Evolutionary conservation across 2,888 invertebrate genomes (phyloP).

Genomic region (Sminthurides aquaticus): DNA sequence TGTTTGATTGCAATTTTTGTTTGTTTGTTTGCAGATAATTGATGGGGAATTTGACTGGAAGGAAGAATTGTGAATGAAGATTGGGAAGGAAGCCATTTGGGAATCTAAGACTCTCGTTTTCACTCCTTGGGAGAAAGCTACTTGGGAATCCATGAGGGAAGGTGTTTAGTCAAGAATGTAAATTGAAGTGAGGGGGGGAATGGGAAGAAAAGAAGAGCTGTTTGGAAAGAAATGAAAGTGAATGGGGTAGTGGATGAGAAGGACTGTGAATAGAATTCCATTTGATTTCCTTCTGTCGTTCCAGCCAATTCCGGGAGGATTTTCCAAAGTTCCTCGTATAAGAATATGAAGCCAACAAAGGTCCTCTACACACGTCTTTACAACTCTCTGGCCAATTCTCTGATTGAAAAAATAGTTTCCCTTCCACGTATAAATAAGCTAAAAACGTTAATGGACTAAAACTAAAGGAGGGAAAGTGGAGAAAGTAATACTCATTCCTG

Average conservation of each 20-base stretch:
- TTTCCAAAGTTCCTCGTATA: too few relatives aligned
- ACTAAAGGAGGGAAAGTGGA: not conserved
- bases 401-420: not conserved
- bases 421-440: not conserved
- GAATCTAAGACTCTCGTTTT: too few relatives aligned
- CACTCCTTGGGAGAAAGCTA: too few relatives aligned
- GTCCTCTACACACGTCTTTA: too few relatives aligned
- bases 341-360: too few relatives aligned
- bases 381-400: too few relatives aligned
- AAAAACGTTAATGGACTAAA: conserved; percentile 10
- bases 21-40: not conserved
- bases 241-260: too few relatives aligned
- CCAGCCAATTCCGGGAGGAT: not conserved
- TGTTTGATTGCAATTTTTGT: not conserved
- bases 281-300: not conserved
- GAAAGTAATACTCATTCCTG: not conserved
- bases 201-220: too few relatives aligned
- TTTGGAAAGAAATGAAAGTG: too few relatives aligned
- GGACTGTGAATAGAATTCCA: too few relatives aligned
- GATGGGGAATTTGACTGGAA: not conserved
- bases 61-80: not conserved
- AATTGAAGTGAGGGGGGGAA: not conserved
- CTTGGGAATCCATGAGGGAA: too few relatives aligned
- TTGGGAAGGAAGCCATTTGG: not conserved
- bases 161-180: not conserved